Percentiles rank a stretch among this genome's conserved stretches.
phyloP scores from a whole-genome alignment of 1,140 invertebrate genomes.

The Sarcophaga peregrina region DNA sequence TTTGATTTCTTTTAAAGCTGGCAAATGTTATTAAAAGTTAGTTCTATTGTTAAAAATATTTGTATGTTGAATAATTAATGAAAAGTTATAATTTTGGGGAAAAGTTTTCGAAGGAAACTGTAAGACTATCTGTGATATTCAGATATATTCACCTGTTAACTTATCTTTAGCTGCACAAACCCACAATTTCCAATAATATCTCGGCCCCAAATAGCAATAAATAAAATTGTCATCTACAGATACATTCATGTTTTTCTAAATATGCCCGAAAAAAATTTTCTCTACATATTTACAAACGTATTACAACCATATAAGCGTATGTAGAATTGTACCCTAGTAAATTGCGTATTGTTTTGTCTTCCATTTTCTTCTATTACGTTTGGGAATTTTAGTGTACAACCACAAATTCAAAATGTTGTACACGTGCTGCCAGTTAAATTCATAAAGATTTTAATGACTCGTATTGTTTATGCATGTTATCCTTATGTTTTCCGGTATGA shows the following conservation, averaged over 20 bases:
- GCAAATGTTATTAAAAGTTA: too few relatives aligned
- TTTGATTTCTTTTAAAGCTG: too few relatives aligned
- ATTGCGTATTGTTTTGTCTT: background rate
- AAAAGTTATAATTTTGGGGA: too few relatives aligned
- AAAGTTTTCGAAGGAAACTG: too few relatives aligned
- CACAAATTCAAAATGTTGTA: constrained; percentile 2
- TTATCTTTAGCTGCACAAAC: too few relatives aligned
- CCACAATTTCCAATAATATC: too few relatives aligned
- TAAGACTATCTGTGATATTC: too few relatives aligned
- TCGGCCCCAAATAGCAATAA: background rate
- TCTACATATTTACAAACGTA: background rate
- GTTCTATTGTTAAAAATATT: too few relatives aligned
- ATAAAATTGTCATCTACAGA: constrained; percentile 29
- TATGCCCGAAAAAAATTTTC: background rate
- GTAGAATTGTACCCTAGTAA: background rate
- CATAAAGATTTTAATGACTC: background rate
- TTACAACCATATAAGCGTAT: background rate
- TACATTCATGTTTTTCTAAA: background rate
- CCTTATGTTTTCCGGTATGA: background rate
- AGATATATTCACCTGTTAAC: too few relatives aligned
- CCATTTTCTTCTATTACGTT: background rate
- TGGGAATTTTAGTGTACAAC: constrained; percentile 4
- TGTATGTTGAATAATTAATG: too few relatives aligned
- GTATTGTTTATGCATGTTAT: constrained; percentile 10
- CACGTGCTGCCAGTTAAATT: constrained; percentile 9